Evolutionary conservation across 1,140 invertebrate genomes (phyloP).

Genomic region (Heliconius melpomene): DNA sequence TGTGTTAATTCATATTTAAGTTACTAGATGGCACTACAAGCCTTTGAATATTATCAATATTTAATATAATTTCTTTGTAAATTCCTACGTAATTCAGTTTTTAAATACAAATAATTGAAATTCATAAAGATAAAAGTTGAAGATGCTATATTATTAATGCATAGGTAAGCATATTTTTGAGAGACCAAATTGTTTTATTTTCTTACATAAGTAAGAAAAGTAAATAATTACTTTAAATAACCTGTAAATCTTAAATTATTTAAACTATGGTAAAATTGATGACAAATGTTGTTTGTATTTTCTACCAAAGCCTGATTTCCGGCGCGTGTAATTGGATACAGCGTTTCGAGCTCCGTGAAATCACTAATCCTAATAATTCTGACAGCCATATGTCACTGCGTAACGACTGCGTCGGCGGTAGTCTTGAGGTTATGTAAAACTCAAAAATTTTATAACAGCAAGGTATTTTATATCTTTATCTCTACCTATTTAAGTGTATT

Average conservation of each 20-base stretch:
- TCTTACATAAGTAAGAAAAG: no score
- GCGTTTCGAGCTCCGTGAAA: slow-evolving; percentile 72
- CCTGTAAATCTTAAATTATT: not conserved
- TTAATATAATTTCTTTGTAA: not conserved
- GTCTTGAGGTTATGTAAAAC: slow-evolving; percentile 34
- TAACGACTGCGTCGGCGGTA: slow-evolving; percentile 67
- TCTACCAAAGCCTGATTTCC: slow-evolving; percentile 67
- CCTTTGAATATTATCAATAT: not conserved
- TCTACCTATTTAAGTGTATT: no score
- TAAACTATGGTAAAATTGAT: not conserved
- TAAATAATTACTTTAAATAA: not conserved
- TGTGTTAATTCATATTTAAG: not conserved
- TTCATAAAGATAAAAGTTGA: no score
- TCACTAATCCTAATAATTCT: slow-evolving; percentile 80
- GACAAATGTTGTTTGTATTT: slow-evolving; percentile 66
- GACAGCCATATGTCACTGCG: slow-evolving; percentile 78
- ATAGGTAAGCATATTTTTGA: not conserved
- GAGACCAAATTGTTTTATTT: not conserved
- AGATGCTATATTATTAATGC: no score
- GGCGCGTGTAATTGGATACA: slow-evolving; percentile 74
- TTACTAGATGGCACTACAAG: not conserved
- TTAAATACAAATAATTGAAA: not conserved
- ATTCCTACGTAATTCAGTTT: not conserved
- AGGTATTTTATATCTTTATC: not conserved
- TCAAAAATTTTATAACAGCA: not conserved